phyloP scores from a whole-genome alignment of 53 echinoderm and acorn worm genomes.

The Antedon mediterranea region DNA sequence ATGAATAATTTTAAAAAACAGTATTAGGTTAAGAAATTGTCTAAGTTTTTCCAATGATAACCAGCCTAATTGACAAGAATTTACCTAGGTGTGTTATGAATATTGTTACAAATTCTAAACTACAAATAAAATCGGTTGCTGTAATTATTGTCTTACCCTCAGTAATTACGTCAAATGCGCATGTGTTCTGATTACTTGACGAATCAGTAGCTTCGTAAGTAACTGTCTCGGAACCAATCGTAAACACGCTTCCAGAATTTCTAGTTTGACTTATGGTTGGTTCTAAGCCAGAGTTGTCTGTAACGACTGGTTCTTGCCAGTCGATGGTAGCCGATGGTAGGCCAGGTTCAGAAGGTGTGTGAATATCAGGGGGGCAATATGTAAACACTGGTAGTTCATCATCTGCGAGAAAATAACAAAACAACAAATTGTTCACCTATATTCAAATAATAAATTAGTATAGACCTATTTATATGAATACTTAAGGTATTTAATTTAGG shows the following conservation, averaged over 20 bases:
- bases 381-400: conserved; percentile 15
- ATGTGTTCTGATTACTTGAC: not conserved
- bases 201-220: not conserved
- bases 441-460: too few relatives aligned
- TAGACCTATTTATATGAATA: too few relatives aligned
- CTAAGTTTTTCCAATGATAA: too few relatives aligned
- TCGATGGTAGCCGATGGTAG: conserved; percentile 8
- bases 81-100: too few relatives aligned
- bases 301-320: conserved; percentile 21
- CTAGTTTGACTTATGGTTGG: not conserved
- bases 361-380: conserved; percentile 26
- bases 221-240: not conserved
- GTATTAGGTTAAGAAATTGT: too few relatives aligned
- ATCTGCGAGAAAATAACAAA: not conserved
- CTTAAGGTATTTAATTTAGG: too few relatives aligned
- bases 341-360: conserved; percentile 8
- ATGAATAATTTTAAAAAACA: too few relatives aligned
- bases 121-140: too few relatives aligned
- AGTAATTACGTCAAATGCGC: not conserved
- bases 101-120: too few relatives aligned
- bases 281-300: conserved; percentile 30
- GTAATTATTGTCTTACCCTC: not conserved
- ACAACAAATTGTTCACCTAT: too few relatives aligned
- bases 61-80: too few relatives aligned
- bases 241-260: not conserved